Percentiles rank a stretch among this genome's conserved stretches.
phyloP scores from a whole-genome alignment of 2,113 vertebrate species.

The Tetrao urogallus region DNA sequence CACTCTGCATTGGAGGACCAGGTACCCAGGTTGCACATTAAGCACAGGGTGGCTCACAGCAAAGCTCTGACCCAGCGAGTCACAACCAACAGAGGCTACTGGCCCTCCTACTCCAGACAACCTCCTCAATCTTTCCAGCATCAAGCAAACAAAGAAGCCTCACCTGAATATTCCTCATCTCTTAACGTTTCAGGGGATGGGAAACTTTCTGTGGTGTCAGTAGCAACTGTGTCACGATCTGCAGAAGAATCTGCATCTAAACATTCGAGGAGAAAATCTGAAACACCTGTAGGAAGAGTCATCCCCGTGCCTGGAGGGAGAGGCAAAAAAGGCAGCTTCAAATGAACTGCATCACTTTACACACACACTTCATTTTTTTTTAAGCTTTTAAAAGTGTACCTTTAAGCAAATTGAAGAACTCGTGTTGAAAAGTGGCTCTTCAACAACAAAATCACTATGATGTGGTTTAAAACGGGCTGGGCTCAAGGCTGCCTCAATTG shows the following conservation, averaged over 20 bases:
- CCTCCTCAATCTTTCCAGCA: not conserved
- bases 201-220: constrained; percentile 54
- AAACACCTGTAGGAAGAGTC: constrained; percentile 75
- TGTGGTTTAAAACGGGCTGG: not conserved
- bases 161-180: constrained; percentile 74
- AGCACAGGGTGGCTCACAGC: not conserved
- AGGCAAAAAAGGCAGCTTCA: not conserved
- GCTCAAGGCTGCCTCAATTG: not conserved
- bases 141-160: not conserved
- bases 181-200: constrained; percentile 88
- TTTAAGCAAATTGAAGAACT: not conserved
- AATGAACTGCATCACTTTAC: not conserved
- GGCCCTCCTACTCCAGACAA: not conserved
- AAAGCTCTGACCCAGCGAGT: not conserved
- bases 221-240: not conserved
- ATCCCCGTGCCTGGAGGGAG: constrained; percentile 66
- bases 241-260: constrained; percentile 67
- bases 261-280: constrained; percentile 73
- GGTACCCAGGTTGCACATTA: not conserved
- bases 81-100: not conserved
- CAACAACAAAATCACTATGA: not conserved
- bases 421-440: not conserved
- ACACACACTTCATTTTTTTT: not conserved
- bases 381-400: not conserved
- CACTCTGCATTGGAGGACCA: not conserved